Base-by-base conservation (phyloP, 2,888 invertebrate genomes). In the Heliconius erato region DNA sequence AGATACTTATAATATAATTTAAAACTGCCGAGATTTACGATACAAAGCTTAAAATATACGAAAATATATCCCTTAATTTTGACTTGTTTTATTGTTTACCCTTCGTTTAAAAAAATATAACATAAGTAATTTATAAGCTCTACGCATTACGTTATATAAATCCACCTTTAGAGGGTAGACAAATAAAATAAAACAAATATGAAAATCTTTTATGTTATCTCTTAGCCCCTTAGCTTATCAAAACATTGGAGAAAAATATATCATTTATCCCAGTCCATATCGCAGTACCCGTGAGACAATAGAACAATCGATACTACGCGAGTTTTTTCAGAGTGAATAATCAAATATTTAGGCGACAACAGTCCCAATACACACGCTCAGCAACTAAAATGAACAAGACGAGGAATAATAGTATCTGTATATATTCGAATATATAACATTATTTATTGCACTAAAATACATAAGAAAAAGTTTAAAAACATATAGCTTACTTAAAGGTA, bases 181-280 rank as follows among this genome's bases (percentile, higher is more conserved):
- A 32, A 7, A 32, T 32, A 69, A 35, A 32, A 35, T 23, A 35
- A 35, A 32, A 23, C 35, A 35, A 35, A 35, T 69, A 32, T 35
- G 1, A 26, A 65, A 12, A 4, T 63, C 63, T n/a, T 9, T n/a
- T 14, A 65, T 26, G 12, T 26, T 26, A 26, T 65, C 0, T 65
- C 65, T 65, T 65, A 65, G 26, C 65, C 26, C 26, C 26, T 26
- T 28, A 67, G 26, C 28, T 28, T 28, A 67, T 14, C 26, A 26
- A 26, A 26, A 72, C 26, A 72, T 72, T 44, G 7, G 19, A 5
- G 26, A 14, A 26, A 16, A 6, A 26, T n/a, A 71, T 44, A 71
- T 71, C 6, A 71, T 71, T n/a, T 71, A 71, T 72, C 44, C 44
- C 44, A 44, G 72, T 72, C 72, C n/a, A 44, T 72, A 72, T 23